Percentiles rank a stretch among this genome's conserved stretches.
phyloP scores from a whole-genome alignment of 1,140 invertebrate species.

The Palaemon carinicauda region DNA sequence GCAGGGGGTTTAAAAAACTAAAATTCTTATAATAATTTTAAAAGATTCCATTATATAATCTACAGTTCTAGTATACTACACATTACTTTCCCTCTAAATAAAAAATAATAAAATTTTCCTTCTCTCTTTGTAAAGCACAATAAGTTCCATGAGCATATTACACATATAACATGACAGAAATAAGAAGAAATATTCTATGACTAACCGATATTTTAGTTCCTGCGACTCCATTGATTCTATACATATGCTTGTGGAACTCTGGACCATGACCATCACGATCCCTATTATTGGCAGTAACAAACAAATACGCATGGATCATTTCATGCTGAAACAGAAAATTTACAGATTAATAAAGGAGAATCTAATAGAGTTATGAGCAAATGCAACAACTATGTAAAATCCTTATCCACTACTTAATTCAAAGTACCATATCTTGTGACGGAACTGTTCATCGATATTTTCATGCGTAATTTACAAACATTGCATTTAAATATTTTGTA shows the following conservation, averaged over 20 bases:
- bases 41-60: too few relatives aligned
- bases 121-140: too few relatives aligned
- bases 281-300: slow-evolving; percentile 81
- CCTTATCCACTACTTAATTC: too few relatives aligned
- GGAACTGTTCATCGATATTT: too few relatives aligned
- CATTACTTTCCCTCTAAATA: too few relatives aligned
- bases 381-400: too few relatives aligned
- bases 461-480: too few relatives aligned
- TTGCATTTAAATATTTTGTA: too few relatives aligned
- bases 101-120: too few relatives aligned
- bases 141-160: not conserved
- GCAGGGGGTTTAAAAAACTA: not conserved
- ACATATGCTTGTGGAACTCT: slow-evolving; percentile 92
- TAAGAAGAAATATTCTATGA: not conserved
- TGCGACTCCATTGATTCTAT: slow-evolving; percentile 86
- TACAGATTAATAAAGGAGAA: slow-evolving; percentile 40
- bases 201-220: slow-evolving; percentile 73
- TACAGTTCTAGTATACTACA: too few relatives aligned
- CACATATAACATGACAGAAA: not conserved
- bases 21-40: not conserved
- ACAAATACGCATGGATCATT: slow-evolving; percentile 99
- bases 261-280: slow-evolving; percentile 95
- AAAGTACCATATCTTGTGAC: too few relatives aligned
- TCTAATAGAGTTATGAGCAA: slow-evolving; percentile 33
- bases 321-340: slow-evolving; percentile 78